These are phyloP conservation scores for Conus ventricosus DNA, from an alignment of 1,140 invertebrate genomes.

Conservation along the genomic window DNA sequence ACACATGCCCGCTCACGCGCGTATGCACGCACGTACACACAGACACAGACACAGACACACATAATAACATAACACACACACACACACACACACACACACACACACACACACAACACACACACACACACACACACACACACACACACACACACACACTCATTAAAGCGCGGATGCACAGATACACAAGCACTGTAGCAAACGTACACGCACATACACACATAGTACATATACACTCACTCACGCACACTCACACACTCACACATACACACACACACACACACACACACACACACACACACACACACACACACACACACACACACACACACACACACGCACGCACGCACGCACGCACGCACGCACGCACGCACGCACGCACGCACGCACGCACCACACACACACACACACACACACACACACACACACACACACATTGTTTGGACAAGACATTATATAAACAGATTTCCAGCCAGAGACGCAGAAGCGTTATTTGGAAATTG, in stretches of 20 bases:
- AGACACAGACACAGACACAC: too few species aligned
- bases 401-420: too few species aligned
- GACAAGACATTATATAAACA: too few species aligned
- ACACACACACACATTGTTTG: too few species aligned
- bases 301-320: neutral
- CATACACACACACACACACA: neutral
- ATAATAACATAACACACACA: too few species aligned
- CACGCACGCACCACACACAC: too few species aligned
- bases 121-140: neutral
- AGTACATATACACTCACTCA: conserved; percentile 12
- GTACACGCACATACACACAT: neutral
- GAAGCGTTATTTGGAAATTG: too few species aligned
- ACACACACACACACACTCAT: conserved; percentile 15
- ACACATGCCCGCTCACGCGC: too few species aligned
- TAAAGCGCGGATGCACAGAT: neutral
- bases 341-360: neutral
- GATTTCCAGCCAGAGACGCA: too few species aligned
- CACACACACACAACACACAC: too few species aligned
- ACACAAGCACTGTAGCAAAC: neutral
- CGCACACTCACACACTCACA: neutral
- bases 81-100: neutral
- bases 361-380: too few species aligned
- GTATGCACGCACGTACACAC: too few species aligned
- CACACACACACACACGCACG: neutral
- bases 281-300: conserved; percentile 7